phyloP scores from a whole-genome alignment of 2,797 vertebrate genomes.

The Periophthalmus magnuspinnatus region DNA sequence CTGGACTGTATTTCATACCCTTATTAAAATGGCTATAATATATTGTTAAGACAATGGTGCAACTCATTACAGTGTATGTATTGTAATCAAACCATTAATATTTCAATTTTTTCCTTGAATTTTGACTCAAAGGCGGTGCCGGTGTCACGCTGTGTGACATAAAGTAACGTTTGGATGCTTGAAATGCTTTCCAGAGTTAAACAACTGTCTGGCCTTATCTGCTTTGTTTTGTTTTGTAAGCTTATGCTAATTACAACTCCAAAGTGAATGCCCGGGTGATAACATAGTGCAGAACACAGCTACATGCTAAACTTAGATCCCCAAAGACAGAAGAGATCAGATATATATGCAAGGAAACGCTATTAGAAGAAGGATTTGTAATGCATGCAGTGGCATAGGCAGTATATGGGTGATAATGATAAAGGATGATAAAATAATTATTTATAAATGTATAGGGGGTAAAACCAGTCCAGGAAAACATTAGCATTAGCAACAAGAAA shows the following conservation, averaged over 20 bases:
- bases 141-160: not conserved
- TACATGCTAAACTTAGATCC: slow-evolving; percentile 20
- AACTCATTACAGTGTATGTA: not conserved
- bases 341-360: slow-evolving; percentile 3
- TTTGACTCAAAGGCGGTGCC: not conserved
- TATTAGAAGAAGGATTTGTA: not conserved
- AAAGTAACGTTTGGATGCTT: not conserved
- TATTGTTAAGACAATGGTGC: not conserved
- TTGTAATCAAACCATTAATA: not conserved
- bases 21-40: not conserved
- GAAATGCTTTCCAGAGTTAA: not conserved
- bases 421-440: not conserved
- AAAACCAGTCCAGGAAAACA: not conserved
- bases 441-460: not conserved
- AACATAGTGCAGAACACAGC: slow-evolving; percentile 2
- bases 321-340: slow-evolving; percentile 23
- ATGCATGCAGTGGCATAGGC: slow-evolving; percentile 1
- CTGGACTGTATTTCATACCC: not conserved
- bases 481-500: not conserved
- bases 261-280: not conserved
- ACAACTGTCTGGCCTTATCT: not conserved
- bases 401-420: slow-evolving; percentile 1
- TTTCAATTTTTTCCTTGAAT: not conserved
- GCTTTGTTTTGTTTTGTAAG: not conserved
- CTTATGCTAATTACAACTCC: slow-evolving; percentile 13